A percentile compares a stretch with the other conserved stretches of the same genome.
phyloP scores from a whole-genome alignment of 2,797 vertebrate species.

The Sebastes glaucus region DNA sequence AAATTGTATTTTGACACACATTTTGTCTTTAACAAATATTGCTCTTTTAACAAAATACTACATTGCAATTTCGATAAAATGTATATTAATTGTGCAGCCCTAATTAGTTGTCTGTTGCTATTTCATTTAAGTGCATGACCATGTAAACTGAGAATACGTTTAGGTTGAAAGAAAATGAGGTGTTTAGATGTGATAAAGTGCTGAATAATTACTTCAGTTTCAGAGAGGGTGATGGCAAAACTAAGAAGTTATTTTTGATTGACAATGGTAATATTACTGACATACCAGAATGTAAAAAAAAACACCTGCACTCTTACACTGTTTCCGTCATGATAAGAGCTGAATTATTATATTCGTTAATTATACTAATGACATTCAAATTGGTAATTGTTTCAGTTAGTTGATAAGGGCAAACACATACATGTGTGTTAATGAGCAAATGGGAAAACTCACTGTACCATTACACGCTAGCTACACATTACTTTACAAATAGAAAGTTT shows the following conservation, averaged over 20 bases:
- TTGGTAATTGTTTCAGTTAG: background rate
- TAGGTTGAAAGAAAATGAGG: background rate
- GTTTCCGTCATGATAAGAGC: no score
- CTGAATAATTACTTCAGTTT: background rate
- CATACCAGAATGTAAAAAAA: background rate
- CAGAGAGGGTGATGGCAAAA: background rate
- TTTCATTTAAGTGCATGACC: background rate
- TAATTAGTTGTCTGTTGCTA: background rate
- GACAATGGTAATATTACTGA: background rate
- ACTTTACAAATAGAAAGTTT: background rate
- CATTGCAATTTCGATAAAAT: no score
- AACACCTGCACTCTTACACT: background rate
- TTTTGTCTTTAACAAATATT: no score
- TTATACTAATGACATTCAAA: background rate
- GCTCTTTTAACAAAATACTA: no score
- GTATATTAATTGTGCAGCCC: rapidly evolving
- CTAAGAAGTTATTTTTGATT: background rate
- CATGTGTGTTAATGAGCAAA: background rate
- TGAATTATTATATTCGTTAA: background rate
- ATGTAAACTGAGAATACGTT: background rate
- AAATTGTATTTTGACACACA: no score
- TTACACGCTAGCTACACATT: background rate
- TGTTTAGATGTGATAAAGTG: background rate
- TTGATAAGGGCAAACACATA: background rate
- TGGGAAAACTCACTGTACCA: background rate